A percentile compares a stretch with the other conserved stretches of the same genome.
phyloP scores from a whole-genome alignment of 2,888 invertebrate species.

The Zootermopsis nevadensis region DNA sequence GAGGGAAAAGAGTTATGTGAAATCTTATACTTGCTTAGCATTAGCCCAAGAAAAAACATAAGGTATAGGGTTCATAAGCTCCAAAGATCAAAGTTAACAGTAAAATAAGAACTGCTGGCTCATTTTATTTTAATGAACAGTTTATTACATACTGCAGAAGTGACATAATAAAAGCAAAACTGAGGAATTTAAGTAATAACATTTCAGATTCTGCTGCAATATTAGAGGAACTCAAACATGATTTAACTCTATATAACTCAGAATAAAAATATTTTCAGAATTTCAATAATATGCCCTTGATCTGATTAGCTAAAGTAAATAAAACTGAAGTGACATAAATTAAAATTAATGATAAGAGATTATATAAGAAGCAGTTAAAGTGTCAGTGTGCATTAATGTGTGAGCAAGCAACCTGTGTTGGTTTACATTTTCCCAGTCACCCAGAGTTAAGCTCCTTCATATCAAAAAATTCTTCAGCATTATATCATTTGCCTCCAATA shows the following conservation, averaged over 20 bases:
- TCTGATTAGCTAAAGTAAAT: not conserved
- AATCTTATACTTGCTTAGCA: too few species aligned
- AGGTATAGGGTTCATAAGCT: too few species aligned
- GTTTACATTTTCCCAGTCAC: not conserved
- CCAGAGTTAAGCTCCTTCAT: not conserved
- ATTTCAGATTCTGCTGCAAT: too few species aligned
- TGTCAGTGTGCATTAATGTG: not conserved
- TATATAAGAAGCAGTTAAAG: not conserved
- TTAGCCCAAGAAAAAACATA: too few species aligned
- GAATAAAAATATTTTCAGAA: not conserved
- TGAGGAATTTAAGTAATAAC: too few species aligned
- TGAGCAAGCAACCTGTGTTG: not conserved
- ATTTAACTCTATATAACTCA: not conserved
- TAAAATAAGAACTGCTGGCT: too few species aligned
- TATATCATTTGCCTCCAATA: not conserved
- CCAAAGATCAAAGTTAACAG: too few species aligned
- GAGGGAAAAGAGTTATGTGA: too few species aligned
- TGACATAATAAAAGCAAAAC: too few species aligned
- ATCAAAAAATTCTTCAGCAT: not conserved
- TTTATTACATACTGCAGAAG: too few species aligned
- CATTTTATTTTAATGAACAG: too few species aligned
- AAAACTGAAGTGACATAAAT: not conserved
- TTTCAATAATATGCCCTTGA: not conserved
- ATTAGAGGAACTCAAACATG: not conserved
- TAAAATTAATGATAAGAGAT: not conserved